Base-by-base conservation (phyloP, 2,797 vertebrate genomes). In the Molothrus aeneus region DNA sequence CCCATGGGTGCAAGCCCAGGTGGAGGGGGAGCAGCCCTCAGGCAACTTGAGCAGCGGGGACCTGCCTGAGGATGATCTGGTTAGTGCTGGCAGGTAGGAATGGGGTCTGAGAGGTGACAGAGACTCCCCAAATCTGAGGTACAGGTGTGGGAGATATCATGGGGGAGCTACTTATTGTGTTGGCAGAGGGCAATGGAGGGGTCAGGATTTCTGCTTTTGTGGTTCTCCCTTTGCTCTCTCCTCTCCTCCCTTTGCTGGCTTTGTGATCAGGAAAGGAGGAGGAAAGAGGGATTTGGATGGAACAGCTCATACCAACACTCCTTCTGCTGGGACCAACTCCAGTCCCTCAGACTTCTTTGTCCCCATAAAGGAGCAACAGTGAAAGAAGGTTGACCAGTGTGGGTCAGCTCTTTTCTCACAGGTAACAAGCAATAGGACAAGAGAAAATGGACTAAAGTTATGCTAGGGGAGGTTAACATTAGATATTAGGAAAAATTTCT, bases 11-110 rank as follows among this genome's bases (percentile, higher is more conserved):
- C 75, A 85, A 29, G 34, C 45, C 45, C 75, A 36, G 36, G 36
- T 0, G 21, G 86, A 75, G 1, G 6, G 4, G 29, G 94, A 97
- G 54, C 85, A 95, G 60, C 79, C 69, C 7, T 91, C 92, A 18
- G 10, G 73, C 64, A 60, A 26, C 13, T 0, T 64, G 53, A 80
- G 47, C 69, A 36, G 8, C 0, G 84, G 31, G 24, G 94, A 95
- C 48, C 86, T 93, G 50, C 66, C 47, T 0, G 88, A 95, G 60
- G 50, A 17, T 2, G 88, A 94, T 75, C 82, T 66, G 95, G 94
- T 96, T 94, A 95, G 96, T 96, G 79, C 36, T 92, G 89, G 53
- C 60, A 77, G 73, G 86, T 79, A 66, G 93, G 83, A 88, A 8
- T 22, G 42, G 48, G 80, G 32, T 12, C 60, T 64, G 69, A 82